Percentiles rank a stretch among this genome's conserved stretches.
phyloP scores from a whole-genome alignment of 2,797 vertebrate genomes.

The Morus bassanus region DNA sequence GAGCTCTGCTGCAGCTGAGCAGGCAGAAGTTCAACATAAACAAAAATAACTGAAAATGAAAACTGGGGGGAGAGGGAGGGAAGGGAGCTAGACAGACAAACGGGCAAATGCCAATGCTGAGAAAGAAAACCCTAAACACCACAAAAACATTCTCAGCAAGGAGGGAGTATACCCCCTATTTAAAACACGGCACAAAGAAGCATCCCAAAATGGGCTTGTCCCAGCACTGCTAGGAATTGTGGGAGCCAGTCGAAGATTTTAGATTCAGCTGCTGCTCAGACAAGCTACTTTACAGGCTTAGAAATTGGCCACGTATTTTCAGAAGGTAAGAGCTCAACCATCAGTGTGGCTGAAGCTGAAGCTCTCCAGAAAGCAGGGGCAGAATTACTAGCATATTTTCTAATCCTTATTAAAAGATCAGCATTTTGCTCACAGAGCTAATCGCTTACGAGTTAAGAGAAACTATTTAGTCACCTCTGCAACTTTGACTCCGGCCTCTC shows the following conservation, averaged over 20 bases:
- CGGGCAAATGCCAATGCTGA: not conserved
- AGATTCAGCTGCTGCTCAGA: not conserved
- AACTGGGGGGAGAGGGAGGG: not conserved
- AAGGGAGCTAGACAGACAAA: not conserved
- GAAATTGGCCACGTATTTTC: not conserved
- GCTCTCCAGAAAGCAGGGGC: not conserved
- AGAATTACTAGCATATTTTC: not conserved
- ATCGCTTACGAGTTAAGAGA: not conserved
- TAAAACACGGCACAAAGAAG: not conserved
- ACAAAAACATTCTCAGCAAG: not conserved
- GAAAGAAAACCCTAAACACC: not conserved
- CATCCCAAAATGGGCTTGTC: not conserved
- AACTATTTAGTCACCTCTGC: not conserved
- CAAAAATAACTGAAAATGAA: slow-evolving; percentile 62
- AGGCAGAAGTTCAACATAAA: slow-evolving; percentile 56
- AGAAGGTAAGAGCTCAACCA: not conserved
- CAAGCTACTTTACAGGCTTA: not conserved
- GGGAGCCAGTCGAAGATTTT: not conserved
- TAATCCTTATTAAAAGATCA: not conserved
- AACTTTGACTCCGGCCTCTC: not conserved
- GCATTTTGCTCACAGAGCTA: not conserved
- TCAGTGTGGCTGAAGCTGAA: not conserved
- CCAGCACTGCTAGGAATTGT: not conserved
- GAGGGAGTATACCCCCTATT: not conserved
- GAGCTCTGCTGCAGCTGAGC: slow-evolving; percentile 51